These are phyloP conservation scores for Gadopsis marmoratus DNA, from an alignment of 2,797 vertebrate genomes.

Conservation along the genomic window DNA sequence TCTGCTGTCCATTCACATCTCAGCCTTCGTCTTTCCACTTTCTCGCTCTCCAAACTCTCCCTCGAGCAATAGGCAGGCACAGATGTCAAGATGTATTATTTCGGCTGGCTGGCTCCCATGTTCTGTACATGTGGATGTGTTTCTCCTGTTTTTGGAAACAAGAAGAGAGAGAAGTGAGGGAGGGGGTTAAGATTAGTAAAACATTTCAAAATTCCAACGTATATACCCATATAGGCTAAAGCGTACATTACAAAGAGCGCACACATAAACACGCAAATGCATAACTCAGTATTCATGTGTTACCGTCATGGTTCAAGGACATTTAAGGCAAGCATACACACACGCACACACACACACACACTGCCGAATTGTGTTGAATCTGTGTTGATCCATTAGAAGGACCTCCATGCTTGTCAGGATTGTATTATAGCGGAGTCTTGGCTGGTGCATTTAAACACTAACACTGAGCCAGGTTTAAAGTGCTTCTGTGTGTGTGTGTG, in stretches of 20 bases:
- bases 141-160: conserved; percentile 67
- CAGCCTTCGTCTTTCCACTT: conserved; percentile 64
- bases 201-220: conserved; percentile 48
- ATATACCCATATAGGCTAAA: conserved; percentile 16
- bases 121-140: conserved; percentile 58
- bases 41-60: conserved; percentile 69
- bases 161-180: conserved; percentile 39
- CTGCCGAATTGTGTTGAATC: conserved; percentile 49
- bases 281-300: conserved; percentile 27
- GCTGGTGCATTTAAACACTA: conserved; percentile 69
- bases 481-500: conserved; percentile 56
- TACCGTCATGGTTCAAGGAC: conserved; percentile 71
- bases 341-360: conserved; percentile 27
- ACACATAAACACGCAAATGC: conserved; percentile 9
- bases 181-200: conserved; percentile 52
- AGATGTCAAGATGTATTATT: conserved; percentile 87
- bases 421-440: conserved; percentile 59
- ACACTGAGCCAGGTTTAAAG: conserved; percentile 68
- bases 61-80: conserved; percentile 81
- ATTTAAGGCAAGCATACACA: conserved; percentile 54
- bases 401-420: conserved; percentile 72
- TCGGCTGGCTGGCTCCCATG: conserved; percentile 77
- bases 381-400: conserved; percentile 71
- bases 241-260: conserved; percentile 30
- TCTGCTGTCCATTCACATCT: conserved; percentile 77